These are phyloP conservation scores for Thymelicus sylvestris DNA, from an alignment of 2,888 invertebrate genomes.

Conservation along the genomic window DNA sequence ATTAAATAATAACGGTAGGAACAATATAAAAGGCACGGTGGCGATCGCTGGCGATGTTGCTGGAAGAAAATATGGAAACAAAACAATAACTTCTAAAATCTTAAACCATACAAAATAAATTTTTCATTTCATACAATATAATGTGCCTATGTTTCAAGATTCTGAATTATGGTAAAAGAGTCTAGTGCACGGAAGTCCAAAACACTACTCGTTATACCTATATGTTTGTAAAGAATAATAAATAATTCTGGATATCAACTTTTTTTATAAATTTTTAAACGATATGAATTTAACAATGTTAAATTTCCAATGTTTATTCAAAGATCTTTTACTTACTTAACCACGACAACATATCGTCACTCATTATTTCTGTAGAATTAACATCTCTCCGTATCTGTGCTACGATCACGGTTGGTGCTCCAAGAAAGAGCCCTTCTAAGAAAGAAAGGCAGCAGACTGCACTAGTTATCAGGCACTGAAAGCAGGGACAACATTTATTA, in stretches of 20 bases:
- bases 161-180: too few relatives aligned
- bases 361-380: conserved; percentile 48
- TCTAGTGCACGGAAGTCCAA: too few relatives aligned
- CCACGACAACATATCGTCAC: conserved; percentile 47
- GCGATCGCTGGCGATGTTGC: neutral
- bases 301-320: neutral
- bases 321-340: neutral
- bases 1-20: neutral
- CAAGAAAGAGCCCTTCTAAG: conserved; percentile 44
- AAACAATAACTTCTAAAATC: neutral
- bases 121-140: too few relatives aligned
- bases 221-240: too few relatives aligned
- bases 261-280: neutral
- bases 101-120: neutral
- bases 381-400: conserved; percentile 51
- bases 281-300: neutral
- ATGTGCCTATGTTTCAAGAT: too few relatives aligned
- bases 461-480: conserved; percentile 40
- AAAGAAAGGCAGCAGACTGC: conserved; percentile 49
- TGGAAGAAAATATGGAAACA: neutral
- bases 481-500: neutral
- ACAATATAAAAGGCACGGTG: neutral
- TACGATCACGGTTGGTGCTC: conserved; percentile 52
- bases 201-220: too few relatives aligned
- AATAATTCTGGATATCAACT: too few relatives aligned